Evolutionary conservation across 1,140 invertebrate species (phyloP).

Genomic region (Apocrypta bakeri): DNA sequence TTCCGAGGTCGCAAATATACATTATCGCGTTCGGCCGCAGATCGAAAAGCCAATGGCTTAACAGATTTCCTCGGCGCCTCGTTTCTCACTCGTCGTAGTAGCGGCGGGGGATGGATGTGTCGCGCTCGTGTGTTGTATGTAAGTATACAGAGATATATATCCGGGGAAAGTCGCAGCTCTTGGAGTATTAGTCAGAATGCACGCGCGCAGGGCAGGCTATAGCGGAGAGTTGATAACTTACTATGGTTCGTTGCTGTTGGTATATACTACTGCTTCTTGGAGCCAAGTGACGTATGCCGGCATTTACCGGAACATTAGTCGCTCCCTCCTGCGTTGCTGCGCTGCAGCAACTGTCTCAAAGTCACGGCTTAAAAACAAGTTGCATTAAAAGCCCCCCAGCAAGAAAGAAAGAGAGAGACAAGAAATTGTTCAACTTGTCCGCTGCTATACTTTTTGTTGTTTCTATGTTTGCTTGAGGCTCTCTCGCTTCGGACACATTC

Average conservation of each 20-base stretch:
- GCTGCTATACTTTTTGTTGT: not conserved
- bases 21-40: not conserved
- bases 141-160: not conserved
- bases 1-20: not conserved
- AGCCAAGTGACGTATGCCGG: constrained; percentile 52
- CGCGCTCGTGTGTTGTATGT: not conserved
- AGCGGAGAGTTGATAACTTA: constrained; percentile 56
- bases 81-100: constrained; percentile 13
- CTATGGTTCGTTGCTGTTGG: constrained; percentile 38
- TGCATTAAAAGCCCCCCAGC: constrained; percentile 45
- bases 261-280: constrained; percentile 7
- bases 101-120: not conserved
- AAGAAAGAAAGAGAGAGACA: constrained; percentile 12
- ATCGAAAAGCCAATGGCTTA: constrained; percentile 50
- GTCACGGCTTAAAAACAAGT: constrained; percentile 50
- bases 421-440: constrained; percentile 1
- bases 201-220: not conserved
- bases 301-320: constrained; percentile 57
- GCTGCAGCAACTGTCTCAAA: not conserved
- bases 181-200: not conserved
- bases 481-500: not conserved
- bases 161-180: not conserved
- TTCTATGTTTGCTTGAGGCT: not conserved
- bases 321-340: not conserved
- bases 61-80: constrained; percentile 53